Base-by-base conservation (phyloP, 2,888 invertebrate genomes). In the Caenorhabditis wallacei region DNA sequence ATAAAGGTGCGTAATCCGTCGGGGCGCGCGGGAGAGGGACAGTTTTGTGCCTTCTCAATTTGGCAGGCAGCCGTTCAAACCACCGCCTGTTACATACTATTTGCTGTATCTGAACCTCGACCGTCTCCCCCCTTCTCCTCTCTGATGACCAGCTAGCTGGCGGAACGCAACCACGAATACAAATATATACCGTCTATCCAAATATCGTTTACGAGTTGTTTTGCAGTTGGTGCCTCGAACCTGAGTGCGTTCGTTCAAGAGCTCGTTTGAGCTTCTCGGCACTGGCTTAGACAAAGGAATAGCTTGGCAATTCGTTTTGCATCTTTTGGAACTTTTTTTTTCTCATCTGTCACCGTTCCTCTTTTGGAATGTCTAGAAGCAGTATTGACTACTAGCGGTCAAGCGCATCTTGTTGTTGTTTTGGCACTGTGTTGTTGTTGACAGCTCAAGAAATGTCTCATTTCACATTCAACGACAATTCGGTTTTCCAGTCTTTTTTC, bases 61-160 rank as follows among this genome's bases (percentile, higher is more conserved):
- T 72, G 66, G 66, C 71, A 80, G 68, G 69, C 72, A 72, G 80
- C 68, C 72, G 81, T 81, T 71, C 80, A 80, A 78, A 71, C 83
- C 85, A 84, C 85, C 76, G 82, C 84, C 85, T 84, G 85, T 84
- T 85, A 85, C 85, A 85, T 84, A 82, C 83, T 85, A 74, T 85
- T 85, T 85, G 84, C 84, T 76, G 78, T 80, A 82, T 85, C 78
- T 80, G 76, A 76, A 76, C 76, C 81, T 66, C 81, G 80, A 72
- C 71, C 80, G 71, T 53, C 53, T 35, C 53, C 53, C 16, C 64
- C 18, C 40, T 53, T n/a, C 24, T n/a, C 20, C 48, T 43, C 40
- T 18, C 78, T 68, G 70, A 69, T 70, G 66, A 76, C 82, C 82
- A 82, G 76, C 82, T 82, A 82, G 82, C 82, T 82, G 82, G 82